These are phyloP conservation scores for Hippocampus comes DNA, from an alignment of 2,113 vertebrate genomes.

Conservation along the genomic window DNA sequence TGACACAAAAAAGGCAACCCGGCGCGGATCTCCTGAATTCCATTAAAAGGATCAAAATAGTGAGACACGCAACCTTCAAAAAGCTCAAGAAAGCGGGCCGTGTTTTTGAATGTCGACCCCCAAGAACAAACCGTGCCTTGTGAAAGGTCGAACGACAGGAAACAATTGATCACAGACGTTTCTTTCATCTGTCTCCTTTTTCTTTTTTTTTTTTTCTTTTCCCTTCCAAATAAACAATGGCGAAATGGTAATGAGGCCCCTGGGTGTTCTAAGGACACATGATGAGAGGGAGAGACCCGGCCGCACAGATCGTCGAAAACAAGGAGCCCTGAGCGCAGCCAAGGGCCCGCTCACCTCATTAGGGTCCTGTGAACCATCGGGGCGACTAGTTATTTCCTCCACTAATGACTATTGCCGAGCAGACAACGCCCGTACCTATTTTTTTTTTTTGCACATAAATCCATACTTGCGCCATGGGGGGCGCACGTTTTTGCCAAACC, in stretches of 20 bases:
- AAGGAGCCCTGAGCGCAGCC: constrained; percentile 39
- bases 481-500: constrained; percentile 26
- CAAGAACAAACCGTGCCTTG: constrained; percentile 35
- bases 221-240: constrained; percentile 64
- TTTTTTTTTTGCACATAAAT: constrained; percentile 22
- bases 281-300: constrained; percentile 58
- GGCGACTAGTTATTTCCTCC: constrained; percentile 55
- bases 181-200: constrained; percentile 52
- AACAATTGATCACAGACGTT: constrained; percentile 54
- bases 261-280: constrained; percentile 58
- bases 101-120: constrained; percentile 27
- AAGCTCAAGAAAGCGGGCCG: not conserved
- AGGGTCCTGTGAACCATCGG: constrained; percentile 56
- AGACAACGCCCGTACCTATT: constrained; percentile 19
- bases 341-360: constrained; percentile 59
- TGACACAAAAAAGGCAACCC: constrained; percentile 53
- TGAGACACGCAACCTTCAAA: not conserved
- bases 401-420: constrained; percentile 41
- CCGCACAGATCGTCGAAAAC: constrained; percentile 57
- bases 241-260: constrained; percentile 63
- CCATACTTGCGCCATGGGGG: constrained; percentile 29
- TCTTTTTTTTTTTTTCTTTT: constrained; percentile 31
- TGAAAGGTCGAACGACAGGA: constrained; percentile 45
- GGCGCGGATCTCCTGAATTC: constrained; percentile 51
- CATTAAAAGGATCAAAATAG: constrained; percentile 32